Percentiles rank a stretch among this genome's conserved stretches.
Conservation (phyloP, 2,797 vertebrate species). For the Chrosomus eos region DNA sequence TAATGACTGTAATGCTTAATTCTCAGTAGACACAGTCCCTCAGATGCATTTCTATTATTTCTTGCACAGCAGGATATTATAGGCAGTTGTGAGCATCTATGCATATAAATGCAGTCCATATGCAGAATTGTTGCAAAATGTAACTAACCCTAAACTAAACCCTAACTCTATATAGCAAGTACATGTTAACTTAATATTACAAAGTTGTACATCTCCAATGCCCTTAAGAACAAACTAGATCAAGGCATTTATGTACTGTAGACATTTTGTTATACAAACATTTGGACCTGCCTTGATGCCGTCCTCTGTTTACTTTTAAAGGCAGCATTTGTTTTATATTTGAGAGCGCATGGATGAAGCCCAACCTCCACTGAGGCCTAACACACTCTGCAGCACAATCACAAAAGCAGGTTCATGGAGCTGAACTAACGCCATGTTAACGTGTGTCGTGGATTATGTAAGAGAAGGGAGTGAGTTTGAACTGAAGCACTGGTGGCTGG, state of each 20-base stretch:
- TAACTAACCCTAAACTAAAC: no score
- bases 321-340: background rate
- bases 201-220: background rate
- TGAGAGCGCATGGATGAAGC: background rate
- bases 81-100: background rate
- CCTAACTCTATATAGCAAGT: no score
- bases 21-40: background rate
- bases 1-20: background rate
- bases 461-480: conserved; percentile 37
- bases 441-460: conserved; percentile 55
- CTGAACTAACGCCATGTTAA: conserved; percentile 44
- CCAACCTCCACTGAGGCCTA: conserved; percentile 19
- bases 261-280: background rate
- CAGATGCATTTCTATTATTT: background rate
- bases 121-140: background rate
- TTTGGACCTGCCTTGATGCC: background rate
- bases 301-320: background rate
- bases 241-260: background rate
- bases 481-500: conserved; percentile 1
- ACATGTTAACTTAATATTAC: no score
- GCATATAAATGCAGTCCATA: no score
- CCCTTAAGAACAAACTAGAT: background rate
- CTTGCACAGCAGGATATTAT: background rate
- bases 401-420: conserved; percentile 46
- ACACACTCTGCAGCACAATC: conserved; percentile 26